Evolutionary conservation across 2,888 invertebrate species (phyloP).

Genomic region (Eulithis testata): DNA sequence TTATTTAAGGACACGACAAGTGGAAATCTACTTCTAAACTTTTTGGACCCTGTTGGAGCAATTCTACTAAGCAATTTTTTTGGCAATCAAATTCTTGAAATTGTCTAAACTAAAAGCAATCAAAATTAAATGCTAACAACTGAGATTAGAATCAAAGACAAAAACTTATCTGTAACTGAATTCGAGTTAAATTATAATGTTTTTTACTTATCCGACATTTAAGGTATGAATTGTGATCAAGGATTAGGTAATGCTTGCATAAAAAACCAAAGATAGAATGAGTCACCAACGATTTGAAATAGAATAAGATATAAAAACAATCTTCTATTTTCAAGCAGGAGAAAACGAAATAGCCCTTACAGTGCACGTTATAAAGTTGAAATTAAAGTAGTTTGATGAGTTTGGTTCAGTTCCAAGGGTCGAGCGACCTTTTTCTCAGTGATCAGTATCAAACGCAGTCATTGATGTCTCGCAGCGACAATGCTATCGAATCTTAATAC

Average conservation of each 20-base stretch:
- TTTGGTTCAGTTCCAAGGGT: conserved; percentile 59
- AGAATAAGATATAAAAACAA: conserved; percentile 60
- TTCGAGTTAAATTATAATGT: conserved; percentile 1
- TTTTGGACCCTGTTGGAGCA: too few species aligned
- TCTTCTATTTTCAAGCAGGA: conserved; percentile 39
- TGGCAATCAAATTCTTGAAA: neutral
- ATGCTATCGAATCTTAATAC: conserved; percentile 65
- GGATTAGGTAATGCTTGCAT: conserved; percentile 47
- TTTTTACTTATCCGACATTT: conserved; percentile 9
- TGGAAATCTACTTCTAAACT: too few species aligned
- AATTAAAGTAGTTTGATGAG: conserved; percentile 41
- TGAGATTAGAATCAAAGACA: neutral
- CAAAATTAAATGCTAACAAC: too few species aligned
- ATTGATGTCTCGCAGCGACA: conserved; percentile 74
- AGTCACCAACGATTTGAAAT: conserved; percentile 76
- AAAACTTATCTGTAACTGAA: conserved; percentile 1
- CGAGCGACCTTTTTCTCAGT: conserved; percentile 70
- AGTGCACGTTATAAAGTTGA: conserved; percentile 42
- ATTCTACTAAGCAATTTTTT: neutral
- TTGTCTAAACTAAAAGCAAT: too few species aligned
- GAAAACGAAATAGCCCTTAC: conserved; percentile 38
- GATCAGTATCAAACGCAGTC: conserved; percentile 73
- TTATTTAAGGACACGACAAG: neutral
- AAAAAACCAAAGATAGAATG: conserved; percentile 67
- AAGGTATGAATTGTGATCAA: conserved; percentile 49